Base-by-base conservation (phyloP, 2,113 vertebrate genomes). In the Oriolus oriolus region DNA sequence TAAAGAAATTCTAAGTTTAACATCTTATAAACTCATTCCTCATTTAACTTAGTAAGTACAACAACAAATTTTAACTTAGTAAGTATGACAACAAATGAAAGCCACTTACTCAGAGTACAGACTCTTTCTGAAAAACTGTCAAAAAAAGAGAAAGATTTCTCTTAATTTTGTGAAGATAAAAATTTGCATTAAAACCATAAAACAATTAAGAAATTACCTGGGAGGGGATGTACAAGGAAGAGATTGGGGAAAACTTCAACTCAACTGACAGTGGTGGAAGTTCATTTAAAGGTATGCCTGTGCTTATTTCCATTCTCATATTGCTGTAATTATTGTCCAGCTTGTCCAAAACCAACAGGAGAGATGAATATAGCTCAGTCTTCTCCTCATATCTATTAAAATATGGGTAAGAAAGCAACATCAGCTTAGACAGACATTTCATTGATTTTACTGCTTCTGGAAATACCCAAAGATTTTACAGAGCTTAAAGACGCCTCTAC, bases 221-320 rank as follows among this genome's bases (percentile, higher is more conserved):
- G 53, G 45, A 59, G 5, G 94, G 86, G 31, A 65, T n/a, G 7
- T 57, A 54, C 84, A 92, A 57, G 13, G 85, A 96, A 24, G 65
- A 35, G 31, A 89, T 1, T 9, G 86, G 69, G 10, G 95, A 14
- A 16, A 97, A 66, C 31, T 93, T 97, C 9, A 97, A 84, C 52
- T 98, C 95, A 33, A 97, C 30, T 19, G 97, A 94, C 8, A 98
- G 84, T 0, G 97, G 97, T 53, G 98, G 95, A 41, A 98, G 94
- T 18, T 93, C 89, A 45, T 88, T 97, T 88, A 98, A 77, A 7
- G 96, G 96, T 7, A 45, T 5, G 18, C 98, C 98, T 39, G 9
- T 78, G 27, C 63, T 47, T 49, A 98, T 74, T 80, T 96, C 94
- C 37, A n/a, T 93, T 83, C 78, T 98, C 93, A 96, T 90, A 9